These are phyloP conservation scores for Percina caprodes DNA, from an alignment of 2,113 vertebrate genomes.

Conservation along the genomic window DNA sequence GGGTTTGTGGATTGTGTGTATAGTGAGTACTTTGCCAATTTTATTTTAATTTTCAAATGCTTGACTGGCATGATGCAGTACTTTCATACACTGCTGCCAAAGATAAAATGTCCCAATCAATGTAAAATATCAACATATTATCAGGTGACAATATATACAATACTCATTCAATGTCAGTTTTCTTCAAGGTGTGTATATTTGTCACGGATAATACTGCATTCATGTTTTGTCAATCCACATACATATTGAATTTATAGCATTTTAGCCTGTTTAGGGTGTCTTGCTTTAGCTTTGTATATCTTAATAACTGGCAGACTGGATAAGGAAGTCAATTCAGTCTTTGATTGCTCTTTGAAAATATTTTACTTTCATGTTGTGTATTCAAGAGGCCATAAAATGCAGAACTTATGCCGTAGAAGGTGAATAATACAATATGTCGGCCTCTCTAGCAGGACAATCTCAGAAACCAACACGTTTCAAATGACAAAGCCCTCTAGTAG, in stretches of 20 bases:
- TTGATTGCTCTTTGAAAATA: neutral
- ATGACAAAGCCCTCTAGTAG: neutral
- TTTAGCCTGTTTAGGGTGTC: neutral
- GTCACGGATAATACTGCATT: neutral
- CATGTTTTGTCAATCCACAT: no score
- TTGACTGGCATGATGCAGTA: neutral
- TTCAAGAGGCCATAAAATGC: neutral
- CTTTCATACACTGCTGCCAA: neutral
- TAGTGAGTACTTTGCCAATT: neutral
- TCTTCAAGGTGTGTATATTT: neutral
- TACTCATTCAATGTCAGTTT: no score
- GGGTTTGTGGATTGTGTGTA: neutral
- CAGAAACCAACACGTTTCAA: no score
- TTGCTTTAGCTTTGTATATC: neutral
- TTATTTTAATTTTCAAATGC: neutral
- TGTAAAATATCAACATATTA: neutral
- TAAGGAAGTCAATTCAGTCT: neutral
- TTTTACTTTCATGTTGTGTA: neutral
- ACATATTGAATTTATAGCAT: no score
- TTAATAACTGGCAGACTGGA: neutral
- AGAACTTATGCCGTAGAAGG: no score
- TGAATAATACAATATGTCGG: neutral
- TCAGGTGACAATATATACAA: neutral
- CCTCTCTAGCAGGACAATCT: neutral
- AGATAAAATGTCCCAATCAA: neutral